Conservation (phyloP, 2,113 vertebrate species). For the Speoplatyrhinus poulsoni region DNA sequence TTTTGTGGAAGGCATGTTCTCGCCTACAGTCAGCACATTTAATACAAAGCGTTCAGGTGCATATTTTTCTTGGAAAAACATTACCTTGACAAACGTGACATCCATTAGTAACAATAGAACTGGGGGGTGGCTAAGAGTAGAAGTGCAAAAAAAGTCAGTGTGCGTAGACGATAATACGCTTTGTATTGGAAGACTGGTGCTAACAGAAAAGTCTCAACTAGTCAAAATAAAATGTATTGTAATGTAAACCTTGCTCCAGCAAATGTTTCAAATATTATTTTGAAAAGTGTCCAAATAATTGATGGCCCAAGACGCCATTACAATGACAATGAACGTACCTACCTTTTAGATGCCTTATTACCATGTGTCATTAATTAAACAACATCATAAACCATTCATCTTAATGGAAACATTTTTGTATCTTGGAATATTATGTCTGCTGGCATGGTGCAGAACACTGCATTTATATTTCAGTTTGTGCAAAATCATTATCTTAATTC, state of each 20-base stretch:
- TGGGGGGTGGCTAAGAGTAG: not conserved
- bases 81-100: constrained; percentile 61
- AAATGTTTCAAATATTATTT: not conserved
- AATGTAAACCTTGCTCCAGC: no score
- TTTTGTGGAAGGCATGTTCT: constrained; percentile 35
- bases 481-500: constrained; percentile 44
- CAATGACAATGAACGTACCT: constrained; percentile 26
- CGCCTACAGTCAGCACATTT: constrained; percentile 47
- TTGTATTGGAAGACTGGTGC: no score
- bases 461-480: constrained; percentile 27
- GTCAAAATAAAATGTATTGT: no score
- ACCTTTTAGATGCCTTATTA: constrained; percentile 20
- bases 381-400: constrained; percentile 34
- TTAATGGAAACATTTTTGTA: constrained; percentile 23
- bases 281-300: constrained; percentile 22
- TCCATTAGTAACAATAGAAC: constrained; percentile 51
- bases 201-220: no score
- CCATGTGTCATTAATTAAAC: constrained; percentile 42
- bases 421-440: constrained; percentile 34
- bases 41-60: constrained; percentile 29
- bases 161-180: no score
- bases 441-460: constrained; percentile 18
- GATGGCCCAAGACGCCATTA: constrained; percentile 17
- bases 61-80: constrained; percentile 37
- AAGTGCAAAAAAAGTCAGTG: no score